Conservation (phyloP, 2,113 vertebrate species). For the Brachypteracias leptosomus region DNA sequence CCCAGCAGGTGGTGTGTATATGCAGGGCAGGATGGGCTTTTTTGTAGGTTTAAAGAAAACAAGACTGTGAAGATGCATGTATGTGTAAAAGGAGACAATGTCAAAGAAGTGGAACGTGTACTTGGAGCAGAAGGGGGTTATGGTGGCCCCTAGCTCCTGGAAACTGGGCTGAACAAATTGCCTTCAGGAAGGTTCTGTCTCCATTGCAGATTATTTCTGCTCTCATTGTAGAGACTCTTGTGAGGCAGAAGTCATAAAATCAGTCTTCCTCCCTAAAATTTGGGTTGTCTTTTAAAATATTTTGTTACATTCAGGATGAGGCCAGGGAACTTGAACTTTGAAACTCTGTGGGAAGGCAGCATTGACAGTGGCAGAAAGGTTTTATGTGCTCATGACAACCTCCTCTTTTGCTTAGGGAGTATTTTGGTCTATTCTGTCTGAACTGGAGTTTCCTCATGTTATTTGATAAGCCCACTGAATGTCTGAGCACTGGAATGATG, state of each 20-base stretch:
- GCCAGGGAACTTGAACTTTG: neutral
- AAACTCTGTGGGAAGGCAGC: neutral
- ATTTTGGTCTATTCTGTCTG: neutral
- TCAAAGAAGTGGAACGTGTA: neutral
- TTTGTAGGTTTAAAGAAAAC: neutral
- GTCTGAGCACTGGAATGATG: neutral
- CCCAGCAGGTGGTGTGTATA: slow-evolving; percentile 29
- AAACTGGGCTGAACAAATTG: neutral
- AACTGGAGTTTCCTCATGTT: neutral
- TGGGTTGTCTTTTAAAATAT: neutral
- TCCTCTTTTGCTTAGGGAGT: neutral
- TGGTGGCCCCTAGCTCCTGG: neutral
- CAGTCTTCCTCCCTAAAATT: neutral
- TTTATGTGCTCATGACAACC: neutral
- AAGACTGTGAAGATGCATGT: neutral
- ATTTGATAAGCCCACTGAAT: neutral
- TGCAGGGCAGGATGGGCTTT: neutral
- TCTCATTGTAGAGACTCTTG: neutral
- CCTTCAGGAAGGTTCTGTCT: neutral
- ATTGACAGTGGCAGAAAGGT: neutral
- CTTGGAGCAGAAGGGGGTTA: neutral
- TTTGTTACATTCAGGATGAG: neutral
- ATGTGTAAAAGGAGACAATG: neutral
- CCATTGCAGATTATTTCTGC: neutral
- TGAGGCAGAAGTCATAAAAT: neutral